Evolutionary conservation across 2,113 vertebrate genomes (phyloP).

Genomic region (Cavia porcellus): DNA sequence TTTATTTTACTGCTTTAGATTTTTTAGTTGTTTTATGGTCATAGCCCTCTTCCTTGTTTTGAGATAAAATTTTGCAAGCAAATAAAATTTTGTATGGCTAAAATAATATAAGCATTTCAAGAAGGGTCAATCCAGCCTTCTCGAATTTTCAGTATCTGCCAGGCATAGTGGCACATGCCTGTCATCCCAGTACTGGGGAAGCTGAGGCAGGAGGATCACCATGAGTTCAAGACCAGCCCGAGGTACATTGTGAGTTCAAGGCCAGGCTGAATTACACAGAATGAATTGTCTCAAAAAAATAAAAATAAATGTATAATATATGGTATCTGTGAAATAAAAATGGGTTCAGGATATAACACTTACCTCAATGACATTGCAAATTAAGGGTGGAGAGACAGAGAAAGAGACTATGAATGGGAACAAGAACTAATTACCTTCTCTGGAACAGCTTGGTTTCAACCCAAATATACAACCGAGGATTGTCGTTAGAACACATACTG

Average conservation of each 20-base stretch:
- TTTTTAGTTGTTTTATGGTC: background rate
- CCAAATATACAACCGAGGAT: slow-evolving; percentile 92
- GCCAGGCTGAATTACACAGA: background rate
- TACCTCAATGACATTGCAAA: background rate
- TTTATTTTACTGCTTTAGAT: background rate
- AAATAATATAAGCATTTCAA: background rate
- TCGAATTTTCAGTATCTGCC: background rate
- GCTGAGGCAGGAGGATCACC: background rate
- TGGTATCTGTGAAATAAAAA: background rate
- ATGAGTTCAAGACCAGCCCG: background rate
- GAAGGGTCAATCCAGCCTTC: background rate
- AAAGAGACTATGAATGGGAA: background rate
- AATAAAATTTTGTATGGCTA: background rate
- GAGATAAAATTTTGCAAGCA: background rate
- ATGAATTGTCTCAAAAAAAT: no score
- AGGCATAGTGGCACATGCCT: background rate
- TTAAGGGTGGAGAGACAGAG: background rate
- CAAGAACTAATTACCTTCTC: slow-evolving; percentile 88
- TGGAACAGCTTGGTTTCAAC: slow-evolving; percentile 91
- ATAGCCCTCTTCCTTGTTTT: background rate
- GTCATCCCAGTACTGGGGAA: background rate
- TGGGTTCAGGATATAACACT: background rate
- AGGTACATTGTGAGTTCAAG: background rate
- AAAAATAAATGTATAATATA: no score
- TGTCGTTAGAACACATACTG: slow-evolving; percentile 89